Conservation (phyloP, 1,140 invertebrate genomes). For the Trissolcus basalis region DNA sequence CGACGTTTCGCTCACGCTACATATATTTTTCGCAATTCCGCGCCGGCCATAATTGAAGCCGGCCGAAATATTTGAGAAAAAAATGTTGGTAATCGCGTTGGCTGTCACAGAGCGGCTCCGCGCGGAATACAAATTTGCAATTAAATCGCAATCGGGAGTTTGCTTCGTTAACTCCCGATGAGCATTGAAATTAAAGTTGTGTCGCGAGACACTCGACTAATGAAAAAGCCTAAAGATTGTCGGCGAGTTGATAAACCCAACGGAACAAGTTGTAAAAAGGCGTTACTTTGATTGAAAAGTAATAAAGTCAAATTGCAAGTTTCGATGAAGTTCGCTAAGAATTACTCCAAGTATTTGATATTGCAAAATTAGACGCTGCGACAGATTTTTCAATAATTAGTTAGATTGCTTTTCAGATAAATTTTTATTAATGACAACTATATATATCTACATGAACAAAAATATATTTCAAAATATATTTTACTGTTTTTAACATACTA, state of each 20-base stretch:
- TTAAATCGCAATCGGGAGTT: conserved; percentile 36
- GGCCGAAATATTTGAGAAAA: conserved; percentile 13
- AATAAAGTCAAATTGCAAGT: conserved; percentile 7
- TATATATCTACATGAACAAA: no score
- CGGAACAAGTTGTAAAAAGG: conserved; percentile 2
- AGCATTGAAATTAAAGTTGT: conserved; percentile 45
- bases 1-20: conserved; percentile 7
- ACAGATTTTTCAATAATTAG: no score
- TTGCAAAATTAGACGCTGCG: no score
- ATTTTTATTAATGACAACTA: no score
- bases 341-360: no score
- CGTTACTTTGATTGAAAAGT: conserved; percentile 23
- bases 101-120: conserved; percentile 35
- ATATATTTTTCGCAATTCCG: conserved; percentile 40
- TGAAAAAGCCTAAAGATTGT: conserved; percentile 22
- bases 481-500: no score
- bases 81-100: conserved; percentile 26
- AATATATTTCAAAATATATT: no score
- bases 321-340: no score
- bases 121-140: conserved; percentile 44
- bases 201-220: conserved; percentile 26
- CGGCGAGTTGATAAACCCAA: neutral
- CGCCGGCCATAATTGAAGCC: conserved; percentile 25
- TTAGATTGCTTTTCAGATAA: no score
- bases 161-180: conserved; percentile 21